Conservation (phyloP, 2,888 invertebrate species). For the Limnephilus auricula region DNA sequence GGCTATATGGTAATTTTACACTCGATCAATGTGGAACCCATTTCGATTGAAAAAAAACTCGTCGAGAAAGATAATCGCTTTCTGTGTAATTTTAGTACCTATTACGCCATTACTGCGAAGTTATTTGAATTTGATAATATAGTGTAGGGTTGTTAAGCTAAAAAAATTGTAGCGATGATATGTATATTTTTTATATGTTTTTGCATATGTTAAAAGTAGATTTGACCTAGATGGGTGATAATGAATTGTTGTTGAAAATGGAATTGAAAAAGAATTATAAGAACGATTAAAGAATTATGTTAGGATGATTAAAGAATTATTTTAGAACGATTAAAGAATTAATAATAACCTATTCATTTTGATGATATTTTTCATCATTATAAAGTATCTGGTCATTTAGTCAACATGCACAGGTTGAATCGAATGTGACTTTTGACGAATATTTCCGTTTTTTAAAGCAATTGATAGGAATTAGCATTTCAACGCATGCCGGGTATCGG, state of each 20-base stretch:
- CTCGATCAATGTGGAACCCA: conserved; percentile 4
- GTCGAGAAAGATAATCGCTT: conserved; percentile 2
- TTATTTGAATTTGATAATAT: conserved; percentile 33
- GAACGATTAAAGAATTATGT: no score
- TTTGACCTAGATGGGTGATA: not conserved
- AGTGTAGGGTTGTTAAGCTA: not conserved
- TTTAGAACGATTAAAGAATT: not conserved
- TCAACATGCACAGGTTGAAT: no score
- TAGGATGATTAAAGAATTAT: not conserved
- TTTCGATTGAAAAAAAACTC: not conserved
- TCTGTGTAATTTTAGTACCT: not conserved
- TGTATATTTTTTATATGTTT: not conserved
- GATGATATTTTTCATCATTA: not conserved
- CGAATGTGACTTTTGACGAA: no score
- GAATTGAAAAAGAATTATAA: not conserved
- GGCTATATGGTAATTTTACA: conserved; percentile 3
- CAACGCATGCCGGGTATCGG: no score
- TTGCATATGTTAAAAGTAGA: not conserved
- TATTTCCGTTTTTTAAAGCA: no score
- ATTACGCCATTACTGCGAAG: conserved; percentile 13
- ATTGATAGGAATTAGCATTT: no score
- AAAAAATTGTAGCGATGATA: conserved; percentile 15
- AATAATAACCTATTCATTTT: not conserved
- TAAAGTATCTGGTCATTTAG: not conserved
- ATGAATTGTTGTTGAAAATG: not conserved